phyloP scores from a whole-genome alignment of 2,888 invertebrate genomes.

The Anarsia innoxiella region DNA sequence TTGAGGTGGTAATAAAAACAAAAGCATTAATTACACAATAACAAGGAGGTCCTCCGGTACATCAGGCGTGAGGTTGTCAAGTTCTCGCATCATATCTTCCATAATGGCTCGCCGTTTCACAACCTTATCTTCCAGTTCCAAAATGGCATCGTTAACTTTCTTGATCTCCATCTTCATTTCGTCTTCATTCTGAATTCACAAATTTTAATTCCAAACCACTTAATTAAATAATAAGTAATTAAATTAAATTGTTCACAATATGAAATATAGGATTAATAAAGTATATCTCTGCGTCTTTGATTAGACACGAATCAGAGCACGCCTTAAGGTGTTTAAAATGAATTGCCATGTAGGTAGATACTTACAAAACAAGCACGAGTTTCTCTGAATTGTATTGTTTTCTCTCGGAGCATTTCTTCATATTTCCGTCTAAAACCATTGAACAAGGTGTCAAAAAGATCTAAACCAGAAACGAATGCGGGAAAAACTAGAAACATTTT shows the following conservation, averaged over 20 bases:
- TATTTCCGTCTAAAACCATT: slow-evolving; percentile 39
- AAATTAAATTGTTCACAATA: not conserved
- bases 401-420: slow-evolving; percentile 42
- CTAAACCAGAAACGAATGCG: not conserved
- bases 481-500: not conserved
- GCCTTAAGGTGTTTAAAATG: not conserved
- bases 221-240: not conserved
- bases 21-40: slow-evolving; percentile 2
- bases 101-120: not conserved
- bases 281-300: not conserved
- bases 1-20: too few relatives aligned
- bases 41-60: slow-evolving; percentile 1
- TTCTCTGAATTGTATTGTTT: slow-evolving; percentile 43
- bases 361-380: slow-evolving; percentile 44
- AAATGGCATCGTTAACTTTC: not conserved
- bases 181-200: slow-evolving; percentile 2
- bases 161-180: slow-evolving; percentile 4
- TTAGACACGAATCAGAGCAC: not conserved
- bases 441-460: not conserved
- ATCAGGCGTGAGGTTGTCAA: not conserved
- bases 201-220: not conserved
- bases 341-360: slow-evolving; percentile 12
- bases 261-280: not conserved
- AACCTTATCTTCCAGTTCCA: not conserved
- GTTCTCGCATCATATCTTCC: slow-evolving; percentile 1